A percentile compares a stretch with the other conserved stretches of the same genome.
Evolutionary conservation across 2,113 vertebrate genomes (phyloP).

Genomic region (Hirundichthys speculiger): DNA sequence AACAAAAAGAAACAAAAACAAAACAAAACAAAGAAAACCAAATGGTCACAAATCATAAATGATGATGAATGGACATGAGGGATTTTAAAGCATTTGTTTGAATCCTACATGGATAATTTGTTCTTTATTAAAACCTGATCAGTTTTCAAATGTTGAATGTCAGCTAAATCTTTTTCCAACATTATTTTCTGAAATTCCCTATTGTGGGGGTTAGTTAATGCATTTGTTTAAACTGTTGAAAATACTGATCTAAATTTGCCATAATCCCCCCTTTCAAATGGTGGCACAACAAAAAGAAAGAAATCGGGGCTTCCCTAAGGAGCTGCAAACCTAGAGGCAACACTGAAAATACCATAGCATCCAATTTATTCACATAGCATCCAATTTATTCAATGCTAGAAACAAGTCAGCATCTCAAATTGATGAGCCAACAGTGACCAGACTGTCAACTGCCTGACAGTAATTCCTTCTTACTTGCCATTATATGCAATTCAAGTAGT

Average conservation of each 20-base stretch:
- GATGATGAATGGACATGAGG: conserved; percentile 64
- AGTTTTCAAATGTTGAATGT: background rate
- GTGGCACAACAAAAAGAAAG: too few relatives aligned
- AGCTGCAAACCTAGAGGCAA: too few relatives aligned
- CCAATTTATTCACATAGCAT: too few relatives aligned
- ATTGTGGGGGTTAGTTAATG: too few relatives aligned
- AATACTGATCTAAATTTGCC: background rate
- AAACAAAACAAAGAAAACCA: conserved; percentile 58
- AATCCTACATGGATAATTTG: conserved; percentile 4
- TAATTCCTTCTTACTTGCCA: background rate
- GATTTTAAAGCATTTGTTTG: conserved; percentile 42
- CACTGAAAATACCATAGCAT: too few relatives aligned
- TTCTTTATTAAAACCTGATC: conserved; percentile 4
- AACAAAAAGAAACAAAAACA: conserved; percentile 21
- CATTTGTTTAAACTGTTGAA: too few relatives aligned
- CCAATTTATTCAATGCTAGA: too few relatives aligned
- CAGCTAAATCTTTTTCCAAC: background rate
- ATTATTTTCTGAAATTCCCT: background rate
- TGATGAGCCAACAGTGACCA: too few relatives aligned
- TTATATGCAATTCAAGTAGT: background rate
- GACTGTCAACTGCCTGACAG: background rate
- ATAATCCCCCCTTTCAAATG: background rate
- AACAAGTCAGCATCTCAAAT: too few relatives aligned
- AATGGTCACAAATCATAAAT: conserved; percentile 74
- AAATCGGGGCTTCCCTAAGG: too few relatives aligned